phyloP scores from a whole-genome alignment of 2,888 invertebrate genomes.

The Dicyrtoma fusca region DNA sequence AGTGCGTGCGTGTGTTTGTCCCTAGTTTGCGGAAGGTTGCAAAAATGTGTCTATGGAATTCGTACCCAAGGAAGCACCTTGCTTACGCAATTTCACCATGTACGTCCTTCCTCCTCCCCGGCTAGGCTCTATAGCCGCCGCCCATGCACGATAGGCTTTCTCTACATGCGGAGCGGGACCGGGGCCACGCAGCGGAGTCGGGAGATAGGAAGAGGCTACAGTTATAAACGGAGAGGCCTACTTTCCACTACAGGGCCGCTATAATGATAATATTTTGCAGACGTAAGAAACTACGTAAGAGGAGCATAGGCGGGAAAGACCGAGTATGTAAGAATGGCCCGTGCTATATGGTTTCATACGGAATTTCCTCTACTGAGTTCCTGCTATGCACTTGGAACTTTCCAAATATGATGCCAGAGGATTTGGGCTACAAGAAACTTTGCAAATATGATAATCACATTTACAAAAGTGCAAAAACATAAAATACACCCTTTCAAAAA shows the following conservation, averaged over 20 bases:
- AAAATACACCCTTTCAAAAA: too few species aligned
- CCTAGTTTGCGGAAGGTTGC: constrained; percentile 14
- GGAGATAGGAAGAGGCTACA: constrained; percentile 13
- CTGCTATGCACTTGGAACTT: not conserved
- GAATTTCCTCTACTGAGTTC: not conserved
- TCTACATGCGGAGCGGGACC: not conserved
- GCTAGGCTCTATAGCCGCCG: not conserved
- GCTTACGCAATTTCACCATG: constrained; percentile 38
- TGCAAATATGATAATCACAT: too few species aligned
- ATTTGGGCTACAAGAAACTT: too few species aligned
- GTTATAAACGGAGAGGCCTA: constrained; percentile 10
- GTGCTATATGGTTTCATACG: constrained; percentile 1
- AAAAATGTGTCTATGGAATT: constrained; percentile 21
- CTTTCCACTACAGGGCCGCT: not conserved
- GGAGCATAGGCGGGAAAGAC: constrained; percentile 14
- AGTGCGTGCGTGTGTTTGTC: constrained; percentile 20
- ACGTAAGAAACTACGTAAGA: constrained; percentile 35
- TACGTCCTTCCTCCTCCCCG: not conserved
- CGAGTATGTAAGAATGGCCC: not conserved
- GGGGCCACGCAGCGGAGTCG: not conserved
- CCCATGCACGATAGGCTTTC: constrained; percentile 5
- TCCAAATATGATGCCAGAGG: too few species aligned
- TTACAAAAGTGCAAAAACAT: too few species aligned
- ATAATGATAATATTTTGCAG: constrained; percentile 21
- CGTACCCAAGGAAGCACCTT: constrained; percentile 26